Conservation (phyloP, 1,140 invertebrate species). For the Steinernema feltiae region DNA sequence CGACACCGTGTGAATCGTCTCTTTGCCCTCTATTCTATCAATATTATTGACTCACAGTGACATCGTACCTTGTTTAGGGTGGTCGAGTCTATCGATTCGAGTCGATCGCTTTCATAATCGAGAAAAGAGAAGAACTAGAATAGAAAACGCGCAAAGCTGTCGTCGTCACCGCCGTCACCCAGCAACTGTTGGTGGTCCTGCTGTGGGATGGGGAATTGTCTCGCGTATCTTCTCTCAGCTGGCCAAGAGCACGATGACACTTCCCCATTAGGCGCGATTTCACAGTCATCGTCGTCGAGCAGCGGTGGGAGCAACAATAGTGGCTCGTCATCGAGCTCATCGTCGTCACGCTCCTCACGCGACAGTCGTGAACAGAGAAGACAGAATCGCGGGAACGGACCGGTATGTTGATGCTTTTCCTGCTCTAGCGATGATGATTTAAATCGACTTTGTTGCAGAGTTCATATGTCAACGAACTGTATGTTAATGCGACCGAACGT, state of each 20-base stretch:
- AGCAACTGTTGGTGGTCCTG: not conserved
- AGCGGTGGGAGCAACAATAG: not conserved
- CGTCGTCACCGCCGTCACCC: not conserved
- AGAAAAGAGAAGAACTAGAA: not conserved
- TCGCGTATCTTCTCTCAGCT: not conserved
- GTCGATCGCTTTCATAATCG: not conserved
- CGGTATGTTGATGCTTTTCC: not conserved
- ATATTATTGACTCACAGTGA: too few relatives aligned
- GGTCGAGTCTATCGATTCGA: not conserved
- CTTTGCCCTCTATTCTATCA: too few relatives aligned
- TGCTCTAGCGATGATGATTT: not conserved
- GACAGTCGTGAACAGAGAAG: not conserved
- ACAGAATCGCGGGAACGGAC: not conserved
- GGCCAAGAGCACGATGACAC: not conserved
- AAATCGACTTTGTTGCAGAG: conserved; percentile 30
- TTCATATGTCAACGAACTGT: conserved; percentile 36
- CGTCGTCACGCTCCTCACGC: too few relatives aligned
- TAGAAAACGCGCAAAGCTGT: not conserved
- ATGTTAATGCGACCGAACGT: conserved; percentile 26
- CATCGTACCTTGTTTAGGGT: too few relatives aligned
- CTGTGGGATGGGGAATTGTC: conserved; percentile 9
- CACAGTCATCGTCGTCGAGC: conserved; percentile 2
- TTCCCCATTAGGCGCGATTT: not conserved
- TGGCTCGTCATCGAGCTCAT: not conserved
- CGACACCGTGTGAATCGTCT: too few relatives aligned